Conservation (phyloP, 2,113 vertebrate genomes). For the Rhombomys opimus region DNA sequence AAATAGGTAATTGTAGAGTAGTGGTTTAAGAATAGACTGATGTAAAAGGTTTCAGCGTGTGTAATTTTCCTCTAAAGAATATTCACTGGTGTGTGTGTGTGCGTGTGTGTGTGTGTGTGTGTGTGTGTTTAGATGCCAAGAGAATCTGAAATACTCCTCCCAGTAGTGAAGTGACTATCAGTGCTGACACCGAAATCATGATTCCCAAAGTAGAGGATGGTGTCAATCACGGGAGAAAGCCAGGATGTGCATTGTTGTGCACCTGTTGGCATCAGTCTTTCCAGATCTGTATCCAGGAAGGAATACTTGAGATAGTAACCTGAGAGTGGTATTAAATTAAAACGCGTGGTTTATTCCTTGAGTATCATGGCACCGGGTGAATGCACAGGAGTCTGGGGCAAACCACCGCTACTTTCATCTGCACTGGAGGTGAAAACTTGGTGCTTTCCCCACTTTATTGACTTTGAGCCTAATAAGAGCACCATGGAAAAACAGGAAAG, state of each 20-base stretch:
- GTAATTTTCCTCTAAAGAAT: constrained; percentile 60
- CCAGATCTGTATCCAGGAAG: rapidly evolving
- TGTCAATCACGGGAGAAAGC: background rate
- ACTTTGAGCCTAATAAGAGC: background rate
- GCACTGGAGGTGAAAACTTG: rapidly evolving
- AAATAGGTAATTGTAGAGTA: constrained; percentile 60
- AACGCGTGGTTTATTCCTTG: background rate
- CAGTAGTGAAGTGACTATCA: background rate
- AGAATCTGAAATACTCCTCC: constrained; percentile 46
- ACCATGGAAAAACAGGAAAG: background rate
- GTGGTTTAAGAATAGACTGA: constrained; percentile 68
- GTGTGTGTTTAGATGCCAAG: background rate
- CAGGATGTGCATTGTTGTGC: background rate
- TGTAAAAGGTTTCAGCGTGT: constrained; percentile 19
- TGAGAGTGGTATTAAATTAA: rapidly evolving
- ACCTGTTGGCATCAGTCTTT: background rate
- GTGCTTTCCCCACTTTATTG: background rate
- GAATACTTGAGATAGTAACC: background rate
- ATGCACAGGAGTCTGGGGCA: background rate
- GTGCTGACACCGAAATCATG: background rate
- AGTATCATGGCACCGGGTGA: background rate
- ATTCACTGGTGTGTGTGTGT: background rate
- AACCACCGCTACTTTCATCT: background rate
- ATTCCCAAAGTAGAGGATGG: background rate
- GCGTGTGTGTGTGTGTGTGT: background rate